phyloP scores from a whole-genome alignment of 2,888 invertebrate genomes.

The Brenthis ino region DNA sequence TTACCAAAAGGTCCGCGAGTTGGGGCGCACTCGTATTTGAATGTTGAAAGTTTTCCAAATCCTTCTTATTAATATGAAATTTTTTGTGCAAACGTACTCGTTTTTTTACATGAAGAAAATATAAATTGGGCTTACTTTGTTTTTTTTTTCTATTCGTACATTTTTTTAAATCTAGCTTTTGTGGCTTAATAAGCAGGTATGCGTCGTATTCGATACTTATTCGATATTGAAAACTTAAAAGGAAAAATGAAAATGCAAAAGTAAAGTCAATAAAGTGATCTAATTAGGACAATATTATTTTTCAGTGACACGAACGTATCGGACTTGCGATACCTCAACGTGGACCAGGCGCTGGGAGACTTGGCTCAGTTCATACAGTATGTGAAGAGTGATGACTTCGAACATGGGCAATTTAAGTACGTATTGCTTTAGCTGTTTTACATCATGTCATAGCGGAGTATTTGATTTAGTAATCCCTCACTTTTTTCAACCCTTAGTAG shows the following conservation, averaged over 20 bases:
- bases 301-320: conserved; percentile 73
- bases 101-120: conserved; percentile 9
- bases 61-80: conserved; percentile 19
- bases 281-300: conserved; percentile 16
- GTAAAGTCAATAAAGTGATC: too few species aligned
- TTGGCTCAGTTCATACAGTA: conserved; percentile 84
- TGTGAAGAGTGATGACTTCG: conserved; percentile 67
- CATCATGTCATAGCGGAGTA: background rate
- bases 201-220: too few species aligned
- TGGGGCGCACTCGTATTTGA: conserved; percentile 4
- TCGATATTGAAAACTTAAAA: too few species aligned
- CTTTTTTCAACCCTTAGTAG: too few species aligned
- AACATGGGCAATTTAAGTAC: conserved; percentile 59
- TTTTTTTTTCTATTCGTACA: too few species aligned
- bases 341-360: conserved; percentile 85
- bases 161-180: too few species aligned
- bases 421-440: background rate
- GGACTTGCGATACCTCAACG: conserved; percentile 81
- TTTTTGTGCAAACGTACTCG: conserved; percentile 6
- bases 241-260: too few species aligned
- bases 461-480: too few species aligned
- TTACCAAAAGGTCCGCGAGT: conserved; percentile 11
- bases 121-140: background rate
- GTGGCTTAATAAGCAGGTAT: too few species aligned
- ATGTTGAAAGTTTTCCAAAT: conserved; percentile 23